phyloP scores from a whole-genome alignment of 2,888 invertebrate genomes.

The Petrophora chlorosata region DNA sequence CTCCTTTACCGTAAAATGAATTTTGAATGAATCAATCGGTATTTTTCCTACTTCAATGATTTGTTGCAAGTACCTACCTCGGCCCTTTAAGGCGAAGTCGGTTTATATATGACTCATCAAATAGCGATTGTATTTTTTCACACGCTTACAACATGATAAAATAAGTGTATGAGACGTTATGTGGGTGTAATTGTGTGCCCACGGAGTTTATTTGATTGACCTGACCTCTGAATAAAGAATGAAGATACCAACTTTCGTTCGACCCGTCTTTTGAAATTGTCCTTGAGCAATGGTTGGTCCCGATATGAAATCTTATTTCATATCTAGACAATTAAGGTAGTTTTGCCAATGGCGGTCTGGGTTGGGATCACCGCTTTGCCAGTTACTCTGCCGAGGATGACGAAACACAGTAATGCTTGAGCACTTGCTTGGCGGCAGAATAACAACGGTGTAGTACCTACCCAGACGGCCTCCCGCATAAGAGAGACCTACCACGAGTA shows the following conservation, averaged over 20 bases:
- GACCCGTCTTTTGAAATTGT: neutral
- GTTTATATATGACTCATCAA: conserved; percentile 30
- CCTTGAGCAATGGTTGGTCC: neutral
- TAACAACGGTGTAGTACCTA: too few relatives aligned
- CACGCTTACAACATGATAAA: conserved; percentile 25
- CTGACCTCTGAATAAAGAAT: conserved; percentile 49
- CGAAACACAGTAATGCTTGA: too few relatives aligned
- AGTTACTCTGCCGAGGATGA: too few relatives aligned
- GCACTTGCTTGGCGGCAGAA: too few relatives aligned
- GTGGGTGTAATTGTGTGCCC: conserved; percentile 49
- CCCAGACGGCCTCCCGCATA: too few relatives aligned
- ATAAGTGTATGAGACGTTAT: conserved; percentile 34
- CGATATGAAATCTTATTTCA: neutral
- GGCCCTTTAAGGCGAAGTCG: conserved; percentile 20
- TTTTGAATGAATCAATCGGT: neutral
- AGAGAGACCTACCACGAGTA: too few relatives aligned
- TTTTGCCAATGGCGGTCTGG: too few relatives aligned
- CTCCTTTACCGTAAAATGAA: too few relatives aligned
- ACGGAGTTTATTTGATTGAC: conserved; percentile 61
- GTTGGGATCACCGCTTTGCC: too few relatives aligned
- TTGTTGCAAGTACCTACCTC: neutral
- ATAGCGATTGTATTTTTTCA: conserved; percentile 25
- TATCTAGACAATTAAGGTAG: too few relatives aligned
- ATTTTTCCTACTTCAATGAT: conserved; percentile 1
- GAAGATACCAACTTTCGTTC: conserved; percentile 3